Percentiles rank a stretch among this genome's conserved stretches.
Evolutionary conservation across 2,113 vertebrate species (phyloP).

Genomic region (Fregetta grallaria): DNA sequence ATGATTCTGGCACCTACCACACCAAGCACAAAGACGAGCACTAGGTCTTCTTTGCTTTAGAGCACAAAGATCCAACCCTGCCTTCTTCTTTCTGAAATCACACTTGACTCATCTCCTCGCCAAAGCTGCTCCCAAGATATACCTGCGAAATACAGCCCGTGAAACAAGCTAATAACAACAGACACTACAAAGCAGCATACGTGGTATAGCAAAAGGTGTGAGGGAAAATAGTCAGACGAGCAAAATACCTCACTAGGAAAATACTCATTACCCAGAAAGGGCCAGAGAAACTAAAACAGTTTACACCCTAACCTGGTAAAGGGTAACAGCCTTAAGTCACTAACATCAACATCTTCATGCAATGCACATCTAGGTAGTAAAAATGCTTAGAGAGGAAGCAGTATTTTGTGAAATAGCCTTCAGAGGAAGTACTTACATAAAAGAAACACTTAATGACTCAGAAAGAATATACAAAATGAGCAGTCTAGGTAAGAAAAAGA

Average conservation of each 20-base stretch:
- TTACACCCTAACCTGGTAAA: background rate
- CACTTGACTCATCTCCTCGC: background rate
- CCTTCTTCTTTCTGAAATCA: background rate
- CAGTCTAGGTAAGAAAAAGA: background rate
- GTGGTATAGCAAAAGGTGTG: rapidly evolving
- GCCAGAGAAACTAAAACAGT: background rate
- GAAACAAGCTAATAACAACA: background rate
- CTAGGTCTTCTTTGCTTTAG: background rate
- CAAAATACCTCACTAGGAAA: background rate
- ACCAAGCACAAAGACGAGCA: rapidly evolving
- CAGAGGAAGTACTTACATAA: background rate
- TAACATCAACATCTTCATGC: background rate
- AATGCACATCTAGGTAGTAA: background rate
- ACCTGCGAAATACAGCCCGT: background rate
- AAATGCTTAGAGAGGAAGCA: background rate
- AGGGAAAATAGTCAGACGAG: background rate
- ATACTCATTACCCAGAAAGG: background rate
- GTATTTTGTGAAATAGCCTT: background rate
- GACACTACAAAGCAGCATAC: background rate
- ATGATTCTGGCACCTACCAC: background rate
- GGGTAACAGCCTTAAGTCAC: background rate
- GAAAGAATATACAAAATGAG: background rate
- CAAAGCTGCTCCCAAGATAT: background rate
- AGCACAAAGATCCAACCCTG: background rate
- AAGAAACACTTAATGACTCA: background rate